Evolutionary conservation across 2,888 invertebrate genomes (phyloP).

Genomic region (Drosophila nr. medialis): DNA sequence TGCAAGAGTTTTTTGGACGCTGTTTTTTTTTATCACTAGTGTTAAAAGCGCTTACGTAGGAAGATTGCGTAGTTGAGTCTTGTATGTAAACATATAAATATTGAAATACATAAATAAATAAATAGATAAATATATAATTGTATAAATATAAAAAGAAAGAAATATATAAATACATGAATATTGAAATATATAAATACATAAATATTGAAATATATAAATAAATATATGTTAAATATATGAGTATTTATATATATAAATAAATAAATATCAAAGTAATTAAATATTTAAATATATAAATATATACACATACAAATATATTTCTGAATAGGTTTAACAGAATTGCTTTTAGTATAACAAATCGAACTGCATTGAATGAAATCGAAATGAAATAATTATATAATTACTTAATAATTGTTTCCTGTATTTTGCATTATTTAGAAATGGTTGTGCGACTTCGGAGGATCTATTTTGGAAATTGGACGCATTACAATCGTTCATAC

Average conservation of each 20-base stretch:
- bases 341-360: neutral
- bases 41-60: neutral
- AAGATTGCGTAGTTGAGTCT: slow-evolving; percentile 1
- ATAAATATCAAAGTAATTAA: neutral
- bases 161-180: neutral
- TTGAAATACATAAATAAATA: neutral
- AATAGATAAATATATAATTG: neutral
- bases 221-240: neutral
- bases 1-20: neutral
- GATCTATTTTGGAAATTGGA: slow-evolving; percentile 99
- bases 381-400: neutral
- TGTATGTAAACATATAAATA: neutral
- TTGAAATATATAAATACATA: neutral
- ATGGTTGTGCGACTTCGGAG: slow-evolving; percentile 99
- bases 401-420: neutral
- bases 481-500: slow-evolving; percentile 98
- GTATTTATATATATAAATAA: neutral
- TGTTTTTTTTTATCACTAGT: neutral
- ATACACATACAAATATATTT: neutral
- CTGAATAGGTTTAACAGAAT: slow-evolving; percentile 1
- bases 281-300: neutral
- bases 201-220: neutral
- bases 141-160: neutral
- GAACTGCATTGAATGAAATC: neutral
- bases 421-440: slow-evolving; percentile 85